Evolutionary conservation across 1,140 invertebrate genomes (phyloP), one percentile per base, ranked within the genome.

Genomic region (Potamilus streckersoni): DNA sequence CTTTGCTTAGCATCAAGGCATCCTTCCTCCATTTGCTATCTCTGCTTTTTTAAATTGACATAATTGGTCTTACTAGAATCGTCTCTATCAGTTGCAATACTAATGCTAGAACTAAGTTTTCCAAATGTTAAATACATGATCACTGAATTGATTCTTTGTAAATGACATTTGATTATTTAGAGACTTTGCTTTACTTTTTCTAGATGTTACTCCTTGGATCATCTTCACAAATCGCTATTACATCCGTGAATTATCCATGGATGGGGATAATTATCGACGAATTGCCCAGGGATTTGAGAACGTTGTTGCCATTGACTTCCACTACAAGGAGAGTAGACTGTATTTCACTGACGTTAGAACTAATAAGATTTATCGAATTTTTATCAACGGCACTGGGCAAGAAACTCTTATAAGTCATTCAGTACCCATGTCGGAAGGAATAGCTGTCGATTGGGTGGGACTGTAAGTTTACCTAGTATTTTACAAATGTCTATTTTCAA

Each of bases 211-310:
- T 61, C 97, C 98, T 0, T 99, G 96, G 96, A 88, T 99, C 19
- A 92, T 99, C 63, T 98, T 99, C 85, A 97, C 96, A 13, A 99
- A 99, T 85, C 98, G 98, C 85, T 99, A 99, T 87, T 99, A 99
- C 86, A 94, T 99, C 3, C 92, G 98, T 70, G 98, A 99, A 82
- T 95, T 99, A 93, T 96, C 96, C 0, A 92, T 94, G 0, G 97
- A 99, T 88, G 97, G 96, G 0, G 91, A 92, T 5, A 90, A 93
- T 14, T 98, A 98, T 82, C 94, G 94, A 79, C 90, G 99, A 0
- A 93, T 98, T 83, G 96, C 98, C 82, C 96, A 98, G 88, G 97
- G 98, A 85, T 92, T 99, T 0, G 94, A 97, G 86, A 99, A 99
- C 85, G 97, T 99, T 14, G 97, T 99, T 0, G 96, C 97, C 0